Evolutionary conservation across 2,113 vertebrate genomes (phyloP).

Genomic region (Ascaphus truei): DNA sequence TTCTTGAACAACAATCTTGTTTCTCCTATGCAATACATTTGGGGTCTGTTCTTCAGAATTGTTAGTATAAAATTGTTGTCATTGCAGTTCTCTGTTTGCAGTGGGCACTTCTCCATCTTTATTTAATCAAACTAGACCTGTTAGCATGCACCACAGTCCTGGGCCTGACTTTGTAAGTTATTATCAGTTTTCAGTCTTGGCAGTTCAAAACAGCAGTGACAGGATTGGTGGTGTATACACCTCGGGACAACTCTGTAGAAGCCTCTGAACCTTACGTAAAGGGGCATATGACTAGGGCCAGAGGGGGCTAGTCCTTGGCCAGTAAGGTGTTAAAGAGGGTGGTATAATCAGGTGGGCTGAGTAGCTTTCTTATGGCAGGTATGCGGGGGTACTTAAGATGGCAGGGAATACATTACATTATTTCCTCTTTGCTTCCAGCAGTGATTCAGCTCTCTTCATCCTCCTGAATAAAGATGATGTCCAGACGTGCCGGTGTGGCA

Average conservation of each 20-base stretch:
- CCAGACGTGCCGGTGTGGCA: no score
- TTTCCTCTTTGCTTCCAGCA: no score
- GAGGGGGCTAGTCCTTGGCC: no score
- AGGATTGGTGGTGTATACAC: neutral
- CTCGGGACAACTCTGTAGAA: neutral
- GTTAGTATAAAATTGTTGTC: conserved; percentile 59
- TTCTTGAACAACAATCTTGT: no score
- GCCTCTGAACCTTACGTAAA: no score
- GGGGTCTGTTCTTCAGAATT: conserved; percentile 68
- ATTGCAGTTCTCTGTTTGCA: conserved; percentile 57
- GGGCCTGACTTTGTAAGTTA: conserved; percentile 39
- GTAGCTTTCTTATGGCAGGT: conserved; percentile 31
- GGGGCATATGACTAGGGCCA: neutral
- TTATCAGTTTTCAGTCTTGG: neutral
- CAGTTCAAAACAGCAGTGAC: neutral
- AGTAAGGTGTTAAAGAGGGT: conserved; percentile 34
- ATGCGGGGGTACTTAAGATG: no score
- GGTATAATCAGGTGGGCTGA: conserved; percentile 34
- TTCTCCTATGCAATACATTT: no score
- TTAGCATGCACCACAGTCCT: conserved; percentile 18
- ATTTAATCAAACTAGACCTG: conserved; percentile 42
- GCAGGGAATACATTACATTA: no score
- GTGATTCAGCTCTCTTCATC: no score
- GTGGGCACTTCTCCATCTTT: conserved; percentile 63
- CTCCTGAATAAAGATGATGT: no score